Evolutionary conservation across 2,797 vertebrate genomes (phyloP), one percentile per base, ranked within the genome.

Genomic region (Diceros bicornis): DNA sequence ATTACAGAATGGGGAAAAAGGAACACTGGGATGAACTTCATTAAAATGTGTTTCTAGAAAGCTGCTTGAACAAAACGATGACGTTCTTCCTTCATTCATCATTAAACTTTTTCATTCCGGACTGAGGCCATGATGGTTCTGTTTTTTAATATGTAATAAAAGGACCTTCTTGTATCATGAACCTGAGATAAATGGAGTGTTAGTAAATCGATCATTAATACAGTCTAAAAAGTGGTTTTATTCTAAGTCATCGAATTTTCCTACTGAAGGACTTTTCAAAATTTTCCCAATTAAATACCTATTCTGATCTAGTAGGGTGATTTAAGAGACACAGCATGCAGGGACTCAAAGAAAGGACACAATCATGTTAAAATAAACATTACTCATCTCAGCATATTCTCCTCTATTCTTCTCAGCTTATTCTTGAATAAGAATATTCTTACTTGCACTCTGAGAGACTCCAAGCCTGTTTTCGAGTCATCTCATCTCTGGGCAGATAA

Each of bases 1-100:
- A 91, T 97, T 94, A 91, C 41, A 91, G 25, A 71, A 59, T 17
- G 23, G n/a, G 25, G 55, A 29, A 91, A 83, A 71, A 64, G 37
- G 71, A 72, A 84, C 82, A 59, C 34, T 11, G 21, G 32, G 37
- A 78, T 13, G 81, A 74, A 72, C 47, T 78, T 77, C 72, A 83
- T 18, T 13, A 44, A 79, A 11, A 32, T 21, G 13, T 25, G 23
- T 82, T 82, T 91, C 68, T 82, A 69, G 81, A 82, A 95, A 82
- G 44, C 44, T 1, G 8, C 32, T 29, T 82, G 77, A 50, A 47
- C 34, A 92, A 85, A 79, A 90, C 1, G 17, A 11, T 13, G 25
- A 55, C 3, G 3, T 61, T 47, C 34, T 68, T 64, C 20, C n/a
- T 71, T 84, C 52, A 41, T 91, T 79, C 6, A 12, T n/a, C 29